Percentiles rank a stretch among this genome's conserved stretches.
These are phyloP conservation scores for Aramus guarauna DNA, from an alignment of 2,113 vertebrate genomes.

Conservation along the genomic window DNA sequence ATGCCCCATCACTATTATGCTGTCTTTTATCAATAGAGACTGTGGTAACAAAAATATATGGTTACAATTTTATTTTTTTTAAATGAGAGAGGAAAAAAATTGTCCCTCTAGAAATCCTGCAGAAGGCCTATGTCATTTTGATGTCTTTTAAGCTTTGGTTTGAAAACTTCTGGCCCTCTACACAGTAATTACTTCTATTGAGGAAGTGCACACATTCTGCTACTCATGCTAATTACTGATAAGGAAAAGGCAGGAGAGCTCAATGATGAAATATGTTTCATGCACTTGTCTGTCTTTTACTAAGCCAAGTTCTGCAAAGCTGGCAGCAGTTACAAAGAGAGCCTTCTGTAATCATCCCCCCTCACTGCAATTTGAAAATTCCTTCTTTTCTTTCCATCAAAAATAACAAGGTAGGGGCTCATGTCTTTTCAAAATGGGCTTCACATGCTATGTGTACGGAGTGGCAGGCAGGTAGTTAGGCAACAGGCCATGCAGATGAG, in stretches of 20 bases:
- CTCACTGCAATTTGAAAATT: not conserved
- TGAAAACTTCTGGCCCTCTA: slow-evolving; percentile 12
- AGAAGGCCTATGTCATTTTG: not conserved
- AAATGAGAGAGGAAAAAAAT: not conserved
- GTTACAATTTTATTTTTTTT: not conserved
- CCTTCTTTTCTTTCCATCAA: not conserved
- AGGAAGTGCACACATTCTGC: slow-evolving; percentile 17
- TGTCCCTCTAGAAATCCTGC: not conserved
- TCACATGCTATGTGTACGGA: fast-evolving
- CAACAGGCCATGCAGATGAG: not conserved
- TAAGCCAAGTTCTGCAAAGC: not conserved
- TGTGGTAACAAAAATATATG: not conserved
- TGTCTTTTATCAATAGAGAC: not conserved
- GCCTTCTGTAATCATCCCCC: not conserved
- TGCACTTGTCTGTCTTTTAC: not conserved
- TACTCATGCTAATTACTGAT: slow-evolving; percentile 5
- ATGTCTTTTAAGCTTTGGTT: not conserved
- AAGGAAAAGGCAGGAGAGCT: slow-evolving; percentile 7
- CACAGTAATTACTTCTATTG: not conserved
- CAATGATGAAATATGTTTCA: not conserved
- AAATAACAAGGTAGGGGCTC: not conserved
- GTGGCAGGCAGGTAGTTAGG: not conserved
- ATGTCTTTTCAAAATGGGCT: not conserved
- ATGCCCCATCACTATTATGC: not conserved
- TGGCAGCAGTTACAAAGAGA: not conserved